Evolutionary conservation across 2,888 invertebrate genomes (phyloP).

Genomic region (Philopedon plagiatum): DNA sequence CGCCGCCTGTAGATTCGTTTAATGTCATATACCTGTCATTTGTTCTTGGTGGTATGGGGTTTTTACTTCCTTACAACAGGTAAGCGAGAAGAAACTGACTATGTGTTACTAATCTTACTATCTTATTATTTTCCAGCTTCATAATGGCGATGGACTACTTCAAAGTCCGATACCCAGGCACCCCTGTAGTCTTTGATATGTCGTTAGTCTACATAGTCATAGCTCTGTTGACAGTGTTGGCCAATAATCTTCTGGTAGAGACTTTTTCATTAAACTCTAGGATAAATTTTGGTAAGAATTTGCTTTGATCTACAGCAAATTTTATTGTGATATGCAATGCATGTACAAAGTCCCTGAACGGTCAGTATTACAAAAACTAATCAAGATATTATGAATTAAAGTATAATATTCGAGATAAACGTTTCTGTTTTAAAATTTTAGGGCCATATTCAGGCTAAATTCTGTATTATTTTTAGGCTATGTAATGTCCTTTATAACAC

Average conservation of each 20-base stretch:
- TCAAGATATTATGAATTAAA: too few species aligned
- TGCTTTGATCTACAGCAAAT: neutral
- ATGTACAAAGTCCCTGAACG: too few species aligned
- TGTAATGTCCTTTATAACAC: slow-evolving; percentile 83
- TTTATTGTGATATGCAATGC: neutral
- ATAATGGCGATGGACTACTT: slow-evolving; percentile 96
- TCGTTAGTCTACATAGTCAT: slow-evolving; percentile 92
- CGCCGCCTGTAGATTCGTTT: slow-evolving; percentile 80
- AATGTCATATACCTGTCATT: slow-evolving; percentile 83
- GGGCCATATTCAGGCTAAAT: too few species aligned
- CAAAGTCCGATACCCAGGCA: slow-evolving; percentile 85
- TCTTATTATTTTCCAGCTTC: slow-evolving; percentile 75
- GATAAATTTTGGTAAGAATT: slow-evolving; percentile 83
- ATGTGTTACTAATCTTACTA: too few species aligned
- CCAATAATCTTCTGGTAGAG: slow-evolving; percentile 89
- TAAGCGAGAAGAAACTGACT: slow-evolving; percentile 65
- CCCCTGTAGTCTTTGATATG: slow-evolving; percentile 93
- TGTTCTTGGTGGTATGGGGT: slow-evolving; percentile 89
- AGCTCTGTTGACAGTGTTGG: slow-evolving; percentile 88
- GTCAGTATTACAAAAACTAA: too few species aligned
- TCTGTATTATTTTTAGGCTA: slow-evolving; percentile 77
- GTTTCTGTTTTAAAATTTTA: too few species aligned
- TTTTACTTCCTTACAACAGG: slow-evolving; percentile 94
- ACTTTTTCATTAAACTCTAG: slow-evolving; percentile 85
- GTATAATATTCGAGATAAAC: too few species aligned